phyloP scores from a whole-genome alignment of 2,797 vertebrate species.

The Toxotes lorentzi region DNA sequence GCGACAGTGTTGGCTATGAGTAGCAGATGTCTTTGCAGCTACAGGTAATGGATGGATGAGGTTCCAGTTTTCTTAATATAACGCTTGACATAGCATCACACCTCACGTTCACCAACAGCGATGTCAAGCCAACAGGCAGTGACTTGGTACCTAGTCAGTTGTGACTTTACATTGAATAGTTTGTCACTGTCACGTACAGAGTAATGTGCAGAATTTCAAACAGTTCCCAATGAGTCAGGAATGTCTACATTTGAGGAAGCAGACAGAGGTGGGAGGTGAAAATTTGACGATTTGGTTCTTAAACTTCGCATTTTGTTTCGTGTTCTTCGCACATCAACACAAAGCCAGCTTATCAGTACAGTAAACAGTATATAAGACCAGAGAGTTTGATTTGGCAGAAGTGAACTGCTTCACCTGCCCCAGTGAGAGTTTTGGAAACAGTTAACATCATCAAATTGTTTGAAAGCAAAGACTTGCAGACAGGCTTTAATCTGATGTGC shows the following conservation, averaged over 20 bases:
- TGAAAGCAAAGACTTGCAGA: background rate
- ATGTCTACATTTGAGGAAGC: background rate
- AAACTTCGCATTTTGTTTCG: background rate
- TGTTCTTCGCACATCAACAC: background rate
- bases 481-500: background rate
- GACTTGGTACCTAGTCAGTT: background rate
- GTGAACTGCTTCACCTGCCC: background rate
- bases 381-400: background rate
- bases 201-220: background rate
- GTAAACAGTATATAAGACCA: background rate
- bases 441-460: background rate
- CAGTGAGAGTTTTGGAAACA: background rate
- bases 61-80: conserved; percentile 10
- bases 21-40: conserved; percentile 17
- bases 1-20: conserved; percentile 13
- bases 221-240: background rate
- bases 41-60: conserved; percentile 1
- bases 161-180: background rate
- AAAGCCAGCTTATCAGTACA: background rate
- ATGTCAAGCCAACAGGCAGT: background rate
- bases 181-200: background rate
- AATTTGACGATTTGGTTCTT: background rate
- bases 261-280: background rate
- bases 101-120: background rate
- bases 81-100: conserved; percentile 4